These are phyloP conservation scores for Sceloporus tristichus DNA, from an alignment of 2,113 vertebrate species.

Conservation along the genomic window DNA sequence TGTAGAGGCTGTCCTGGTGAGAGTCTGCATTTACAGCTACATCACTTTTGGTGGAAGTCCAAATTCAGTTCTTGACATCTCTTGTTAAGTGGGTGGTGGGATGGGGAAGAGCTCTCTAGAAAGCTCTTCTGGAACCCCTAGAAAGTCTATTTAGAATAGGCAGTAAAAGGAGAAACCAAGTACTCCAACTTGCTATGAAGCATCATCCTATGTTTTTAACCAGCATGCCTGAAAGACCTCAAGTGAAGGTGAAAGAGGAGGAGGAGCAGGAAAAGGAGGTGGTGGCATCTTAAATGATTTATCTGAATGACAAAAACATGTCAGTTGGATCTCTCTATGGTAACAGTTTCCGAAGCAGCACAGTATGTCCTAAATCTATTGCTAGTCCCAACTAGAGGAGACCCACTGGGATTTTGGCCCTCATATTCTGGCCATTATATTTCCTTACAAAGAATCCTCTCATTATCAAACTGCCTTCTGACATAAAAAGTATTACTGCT, in stretches of 20 bases:
- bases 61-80: neutral
- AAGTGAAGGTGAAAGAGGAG: neutral
- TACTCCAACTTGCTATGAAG: too few relatives aligned
- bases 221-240: neutral
- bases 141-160: neutral
- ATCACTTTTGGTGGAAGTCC: neutral
- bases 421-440: too few relatives aligned
- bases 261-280: too few relatives aligned
- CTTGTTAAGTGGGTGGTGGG: neutral
- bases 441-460: too few relatives aligned
- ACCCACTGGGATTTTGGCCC: too few relatives aligned
- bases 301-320: neutral
- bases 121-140: neutral
- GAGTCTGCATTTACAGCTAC: too few relatives aligned
- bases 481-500: too few relatives aligned
- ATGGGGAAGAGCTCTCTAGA: neutral
- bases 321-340: neutral
- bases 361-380: neutral
- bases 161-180: neutral
- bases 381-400: too few relatives aligned
- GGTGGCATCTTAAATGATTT: neutral
- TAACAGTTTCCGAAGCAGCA: neutral
- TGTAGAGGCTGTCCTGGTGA: too few relatives aligned
- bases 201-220: too few relatives aligned
- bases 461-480: too few relatives aligned